These are phyloP conservation scores for Pollenia amentaria DNA, from an alignment of 2,888 invertebrate genomes.

Conservation along the genomic window DNA sequence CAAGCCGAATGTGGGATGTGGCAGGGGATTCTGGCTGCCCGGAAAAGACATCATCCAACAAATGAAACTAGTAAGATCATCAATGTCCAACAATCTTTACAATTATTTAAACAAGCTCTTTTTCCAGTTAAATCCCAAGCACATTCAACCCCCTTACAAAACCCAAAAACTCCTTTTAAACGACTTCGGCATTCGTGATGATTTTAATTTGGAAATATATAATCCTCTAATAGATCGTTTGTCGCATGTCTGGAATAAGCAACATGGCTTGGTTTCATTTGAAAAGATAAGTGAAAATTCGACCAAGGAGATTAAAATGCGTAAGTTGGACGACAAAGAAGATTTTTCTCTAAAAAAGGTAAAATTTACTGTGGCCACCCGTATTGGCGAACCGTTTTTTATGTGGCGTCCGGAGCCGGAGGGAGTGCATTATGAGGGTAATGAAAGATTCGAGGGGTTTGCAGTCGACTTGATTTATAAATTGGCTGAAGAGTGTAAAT, in stretches of 20 bases:
- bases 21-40: conserved; percentile 84
- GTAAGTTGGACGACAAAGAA: conserved; percentile 82
- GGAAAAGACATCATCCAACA: conserved; percentile 88
- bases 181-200: conserved; percentile 87
- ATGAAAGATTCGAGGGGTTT: conserved; percentile 94
- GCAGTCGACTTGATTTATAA: conserved; percentile 94
- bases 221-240: conserved; percentile 82
- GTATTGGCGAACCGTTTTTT: conserved; percentile 90
- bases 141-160: conserved; percentile 86
- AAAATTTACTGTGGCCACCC: conserved; percentile 89
- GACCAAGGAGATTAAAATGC: conserved; percentile 80
- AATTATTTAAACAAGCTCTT: no score
- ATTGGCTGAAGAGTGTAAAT: conserved; percentile 88
- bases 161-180: conserved; percentile 86
- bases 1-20: conserved; percentile 78
- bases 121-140: conserved; percentile 86
- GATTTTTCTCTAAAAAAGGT: conserved; percentile 86
- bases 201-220: conserved; percentile 85
- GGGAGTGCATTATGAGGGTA: conserved; percentile 86
- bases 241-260: conserved; percentile 83
- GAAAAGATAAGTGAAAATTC: conserved; percentile 78
- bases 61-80: conserved; percentile 86
- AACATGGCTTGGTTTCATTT: conserved; percentile 77
- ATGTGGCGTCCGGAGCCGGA: conserved; percentile 85
- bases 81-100: neutral